Percentiles rank a stretch among this genome's conserved stretches.
phyloP scores from a whole-genome alignment of 2,113 vertebrate genomes.

The Marcusenius ussheri region DNA sequence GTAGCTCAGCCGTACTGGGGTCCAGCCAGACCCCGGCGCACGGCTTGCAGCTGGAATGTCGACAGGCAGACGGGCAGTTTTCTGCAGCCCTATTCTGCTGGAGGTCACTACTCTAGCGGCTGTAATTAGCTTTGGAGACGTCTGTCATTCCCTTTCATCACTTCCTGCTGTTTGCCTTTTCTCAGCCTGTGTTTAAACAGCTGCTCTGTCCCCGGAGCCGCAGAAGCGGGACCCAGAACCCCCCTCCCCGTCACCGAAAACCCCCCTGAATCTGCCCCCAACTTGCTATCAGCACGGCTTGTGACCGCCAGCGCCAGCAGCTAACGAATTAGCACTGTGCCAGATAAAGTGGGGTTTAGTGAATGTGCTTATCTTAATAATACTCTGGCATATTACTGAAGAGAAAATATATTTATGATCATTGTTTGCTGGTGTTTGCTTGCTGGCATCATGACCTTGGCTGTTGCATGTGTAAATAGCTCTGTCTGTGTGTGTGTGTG shows the following conservation, averaged over 20 bases:
- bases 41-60: conserved; percentile 42
- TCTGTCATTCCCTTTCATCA: conserved; percentile 45
- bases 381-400: background rate
- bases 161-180: conserved; percentile 51
- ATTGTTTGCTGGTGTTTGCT: background rate
- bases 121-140: conserved; percentile 68
- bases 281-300: background rate
- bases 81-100: conserved; percentile 14
- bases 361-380: background rate
- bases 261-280: background rate
- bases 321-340: background rate
- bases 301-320: background rate
- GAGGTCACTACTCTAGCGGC: conserved; percentile 50
- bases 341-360: background rate
- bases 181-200: conserved; percentile 46
- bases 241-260: background rate
- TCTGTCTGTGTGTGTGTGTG: conserved; percentile 30
- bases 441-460: conserved; percentile 5
- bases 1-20: conserved; percentile 34
- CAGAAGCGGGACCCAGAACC: background rate
- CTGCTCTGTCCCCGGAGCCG: conserved; percentile 35
- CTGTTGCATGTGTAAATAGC: conserved; percentile 14
- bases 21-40: conserved; percentile 41
- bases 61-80: conserved; percentile 45
- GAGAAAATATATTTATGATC: background rate